Conservation (phyloP, 2,113 vertebrate species). For the Tichodroma muraria region DNA sequence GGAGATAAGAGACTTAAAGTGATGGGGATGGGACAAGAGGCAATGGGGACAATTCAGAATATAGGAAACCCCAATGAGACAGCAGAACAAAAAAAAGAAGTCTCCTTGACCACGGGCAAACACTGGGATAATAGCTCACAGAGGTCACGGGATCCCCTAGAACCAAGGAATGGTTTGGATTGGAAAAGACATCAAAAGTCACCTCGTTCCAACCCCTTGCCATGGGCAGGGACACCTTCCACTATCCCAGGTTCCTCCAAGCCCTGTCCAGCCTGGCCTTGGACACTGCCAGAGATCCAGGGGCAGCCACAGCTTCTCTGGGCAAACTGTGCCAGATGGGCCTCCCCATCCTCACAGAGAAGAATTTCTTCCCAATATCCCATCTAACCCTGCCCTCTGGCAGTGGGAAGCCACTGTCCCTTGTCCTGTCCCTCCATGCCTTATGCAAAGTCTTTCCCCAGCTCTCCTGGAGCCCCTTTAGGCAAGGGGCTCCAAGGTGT, state of each 20-base stretch:
- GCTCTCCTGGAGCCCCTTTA: not conserved
- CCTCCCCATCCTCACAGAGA: rapidly evolving
- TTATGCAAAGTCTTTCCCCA: not conserved
- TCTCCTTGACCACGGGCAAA: not conserved
- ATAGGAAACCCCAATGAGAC: not conserved
- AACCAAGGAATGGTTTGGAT: not conserved
- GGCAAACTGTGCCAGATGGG: rapidly evolving
- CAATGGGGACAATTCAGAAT: not conserved
- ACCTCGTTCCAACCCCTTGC: rapidly evolving
- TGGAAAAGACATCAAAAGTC: not conserved
- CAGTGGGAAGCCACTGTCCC: not conserved
- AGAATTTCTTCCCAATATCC: not conserved
- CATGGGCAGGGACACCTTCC: too few species aligned
- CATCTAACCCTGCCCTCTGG: rapidly evolving
- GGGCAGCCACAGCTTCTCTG: not conserved
- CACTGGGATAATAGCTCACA: not conserved
- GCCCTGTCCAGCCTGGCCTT: rapidly evolving
- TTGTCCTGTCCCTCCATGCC: not conserved
- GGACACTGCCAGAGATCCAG: not conserved
- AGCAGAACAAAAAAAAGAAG: not conserved
- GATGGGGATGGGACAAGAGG: not conserved
- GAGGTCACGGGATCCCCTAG: not conserved
- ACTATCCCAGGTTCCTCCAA: not conserved
- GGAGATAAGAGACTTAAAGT: not conserved
- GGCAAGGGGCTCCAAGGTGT: not conserved